phyloP scores from a whole-genome alignment of 2,888 invertebrate genomes.

The Xylota sylvarum region DNA sequence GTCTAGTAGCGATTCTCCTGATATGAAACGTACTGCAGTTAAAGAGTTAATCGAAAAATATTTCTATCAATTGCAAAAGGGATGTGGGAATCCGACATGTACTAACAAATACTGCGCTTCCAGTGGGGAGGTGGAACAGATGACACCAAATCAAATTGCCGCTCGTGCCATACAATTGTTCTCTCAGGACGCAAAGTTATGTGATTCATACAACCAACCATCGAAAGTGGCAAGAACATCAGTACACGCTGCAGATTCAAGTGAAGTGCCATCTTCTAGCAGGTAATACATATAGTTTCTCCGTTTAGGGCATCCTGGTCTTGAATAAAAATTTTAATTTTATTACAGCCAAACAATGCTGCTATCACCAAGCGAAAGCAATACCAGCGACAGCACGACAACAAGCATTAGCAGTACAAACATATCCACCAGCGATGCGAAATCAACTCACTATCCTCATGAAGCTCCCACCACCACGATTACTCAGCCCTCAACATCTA shows the following conservation, averaged over 20 bases:
- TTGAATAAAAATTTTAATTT: neutral
- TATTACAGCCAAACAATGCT: constrained; percentile 38
- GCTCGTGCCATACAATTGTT: constrained; percentile 94
- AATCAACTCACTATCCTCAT: constrained; percentile 9
- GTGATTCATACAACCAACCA: constrained; percentile 87
- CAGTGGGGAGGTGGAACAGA: constrained; percentile 91
- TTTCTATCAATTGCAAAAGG: constrained; percentile 96
- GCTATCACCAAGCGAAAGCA: constrained; percentile 80
- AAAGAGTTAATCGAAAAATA: constrained; percentile 95
- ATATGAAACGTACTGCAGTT: constrained; percentile 91
- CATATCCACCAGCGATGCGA: constrained; percentile 57
- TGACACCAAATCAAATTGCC: constrained; percentile 95
- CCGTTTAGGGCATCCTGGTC: neutral
- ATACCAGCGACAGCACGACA: constrained; percentile 80
- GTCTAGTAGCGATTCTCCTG: constrained; percentile 81
- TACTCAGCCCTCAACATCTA: constrained; percentile 67
- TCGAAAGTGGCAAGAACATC: constrained; percentile 90
- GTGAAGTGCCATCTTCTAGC: constrained; percentile 61
- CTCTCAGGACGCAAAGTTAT: constrained; percentile 93
- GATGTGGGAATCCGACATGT: constrained; percentile 95
- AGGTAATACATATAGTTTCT: constrained; percentile 21
- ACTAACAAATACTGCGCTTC: constrained; percentile 95
- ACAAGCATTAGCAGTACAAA: constrained; percentile 79
- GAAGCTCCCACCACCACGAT: constrained; percentile 7
- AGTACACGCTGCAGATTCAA: constrained; percentile 39